phyloP scores from a whole-genome alignment of 2,797 vertebrate species.

The Trachurus trachurus region DNA sequence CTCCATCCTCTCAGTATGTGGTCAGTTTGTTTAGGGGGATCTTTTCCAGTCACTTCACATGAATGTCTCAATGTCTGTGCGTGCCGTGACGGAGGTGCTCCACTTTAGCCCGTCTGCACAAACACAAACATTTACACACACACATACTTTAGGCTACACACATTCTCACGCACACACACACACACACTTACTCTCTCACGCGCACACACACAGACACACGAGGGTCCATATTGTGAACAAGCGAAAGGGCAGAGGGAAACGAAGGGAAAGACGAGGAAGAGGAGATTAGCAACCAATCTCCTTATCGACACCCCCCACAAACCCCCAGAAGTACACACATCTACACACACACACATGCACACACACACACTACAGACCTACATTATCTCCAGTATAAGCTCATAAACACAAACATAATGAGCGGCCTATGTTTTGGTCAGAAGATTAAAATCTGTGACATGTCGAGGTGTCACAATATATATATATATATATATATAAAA shows the following conservation, averaged over 20 bases:
- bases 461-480: background rate
- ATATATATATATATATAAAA: no score
- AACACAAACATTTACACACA: background rate
- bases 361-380: background rate
- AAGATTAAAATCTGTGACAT: background rate
- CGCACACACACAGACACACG: conserved; percentile 1
- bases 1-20: background rate
- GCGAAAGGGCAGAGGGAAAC: conserved; percentile 53
- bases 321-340: background rate
- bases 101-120: conserved; percentile 23
- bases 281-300: conserved; percentile 59
- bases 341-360: conserved; percentile 16
- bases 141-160: no score
- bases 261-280: conserved; percentile 34
- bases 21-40: background rate
- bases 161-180: background rate
- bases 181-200: no score
- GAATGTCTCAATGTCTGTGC: conserved; percentile 22
- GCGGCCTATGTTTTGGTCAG: conserved; percentile 9
- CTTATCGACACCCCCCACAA: conserved; percentile 47
- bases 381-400: conserved; percentile 26
- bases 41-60: conserved; percentile 20
- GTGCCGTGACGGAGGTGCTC: conserved; percentile 8
- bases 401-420: conserved; percentile 52
- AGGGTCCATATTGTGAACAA: conserved; percentile 18